These are phyloP conservation scores for Parochlus steinenii DNA, from an alignment of 2,888 invertebrate genomes.

Conservation along the genomic window DNA sequence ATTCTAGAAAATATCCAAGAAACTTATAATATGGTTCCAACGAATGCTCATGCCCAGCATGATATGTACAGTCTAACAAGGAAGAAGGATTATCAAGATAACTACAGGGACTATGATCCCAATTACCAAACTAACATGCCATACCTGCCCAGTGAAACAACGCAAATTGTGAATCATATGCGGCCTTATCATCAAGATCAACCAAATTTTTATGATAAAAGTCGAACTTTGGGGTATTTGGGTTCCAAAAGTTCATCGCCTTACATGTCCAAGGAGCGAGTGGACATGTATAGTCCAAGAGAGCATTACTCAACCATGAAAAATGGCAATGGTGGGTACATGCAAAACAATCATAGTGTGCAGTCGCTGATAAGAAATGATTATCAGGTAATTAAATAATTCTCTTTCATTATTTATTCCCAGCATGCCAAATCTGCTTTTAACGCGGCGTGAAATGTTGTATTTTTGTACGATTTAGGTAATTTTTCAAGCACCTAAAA, in stretches of 20 bases:
- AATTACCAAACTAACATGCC: slow-evolving; percentile 14
- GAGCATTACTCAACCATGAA: slow-evolving; percentile 27
- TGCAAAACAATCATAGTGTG: slow-evolving; percentile 23
- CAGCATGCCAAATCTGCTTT: too few species aligned
- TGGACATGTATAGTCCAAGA: slow-evolving; percentile 29
- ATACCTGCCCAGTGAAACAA: slow-evolving; percentile 16
- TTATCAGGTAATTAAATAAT: slow-evolving; percentile 20
- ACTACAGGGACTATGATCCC: slow-evolving; percentile 23
- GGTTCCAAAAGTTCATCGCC: slow-evolving; percentile 23
- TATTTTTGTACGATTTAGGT: too few species aligned
- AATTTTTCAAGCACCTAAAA: too few species aligned
- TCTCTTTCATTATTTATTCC: neutral
- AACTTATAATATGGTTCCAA: slow-evolving; percentile 30
- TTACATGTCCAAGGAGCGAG: slow-evolving; percentile 28
- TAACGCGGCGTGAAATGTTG: too few species aligned
- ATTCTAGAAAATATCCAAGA: slow-evolving; percentile 42
- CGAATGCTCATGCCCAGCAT: slow-evolving; percentile 19
- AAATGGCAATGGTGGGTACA: slow-evolving; percentile 21
- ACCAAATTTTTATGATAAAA: slow-evolving; percentile 26
- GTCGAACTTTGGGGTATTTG: slow-evolving; percentile 23
- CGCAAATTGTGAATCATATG: slow-evolving; percentile 28
- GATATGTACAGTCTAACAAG: slow-evolving; percentile 16
- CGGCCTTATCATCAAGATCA: slow-evolving; percentile 25
- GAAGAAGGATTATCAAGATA: slow-evolving; percentile 27
- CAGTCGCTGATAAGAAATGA: slow-evolving; percentile 29